Evolutionary conservation across 2,888 invertebrate genomes (phyloP).

Genomic region (Serripes groenlandicus): DNA sequence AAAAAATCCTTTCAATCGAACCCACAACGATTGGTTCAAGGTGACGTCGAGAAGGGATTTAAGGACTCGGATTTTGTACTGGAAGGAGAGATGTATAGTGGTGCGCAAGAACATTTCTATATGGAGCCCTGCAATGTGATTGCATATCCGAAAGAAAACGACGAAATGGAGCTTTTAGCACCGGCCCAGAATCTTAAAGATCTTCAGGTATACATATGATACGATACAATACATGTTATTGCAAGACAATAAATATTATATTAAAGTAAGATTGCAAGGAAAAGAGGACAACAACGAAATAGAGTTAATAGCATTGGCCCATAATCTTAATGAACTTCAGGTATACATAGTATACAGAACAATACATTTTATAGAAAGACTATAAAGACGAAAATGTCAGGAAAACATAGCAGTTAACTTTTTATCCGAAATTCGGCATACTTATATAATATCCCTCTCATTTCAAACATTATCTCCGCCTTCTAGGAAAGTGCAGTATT

Average conservation of each 20-base stretch:
- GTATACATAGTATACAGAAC: too few species aligned
- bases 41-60: conserved; percentile 60
- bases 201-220: too few species aligned
- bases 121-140: conserved; percentile 91
- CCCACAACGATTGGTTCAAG: conserved; percentile 28
- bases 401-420: too few species aligned
- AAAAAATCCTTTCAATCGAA: conserved; percentile 29
- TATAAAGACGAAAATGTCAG: too few species aligned
- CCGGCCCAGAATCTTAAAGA: neutral
- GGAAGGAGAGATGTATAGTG: conserved; percentile 91
- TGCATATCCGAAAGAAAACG: conserved; percentile 88
- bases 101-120: conserved; percentile 98
- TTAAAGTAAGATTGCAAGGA: too few species aligned
- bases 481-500: too few species aligned
- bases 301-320: neutral
- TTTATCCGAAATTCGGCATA: too few species aligned
- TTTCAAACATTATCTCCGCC: too few species aligned
- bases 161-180: conserved; percentile 89
- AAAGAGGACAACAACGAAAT: conserved; percentile 93
- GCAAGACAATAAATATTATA: too few species aligned
- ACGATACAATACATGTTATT: too few species aligned
- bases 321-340: neutral
- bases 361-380: too few species aligned
- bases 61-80: conserved; percentile 53
- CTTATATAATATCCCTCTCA: too few species aligned